Base-by-base conservation (phyloP, 2,797 vertebrate species). In the Platyrinchus mystaceus region DNA sequence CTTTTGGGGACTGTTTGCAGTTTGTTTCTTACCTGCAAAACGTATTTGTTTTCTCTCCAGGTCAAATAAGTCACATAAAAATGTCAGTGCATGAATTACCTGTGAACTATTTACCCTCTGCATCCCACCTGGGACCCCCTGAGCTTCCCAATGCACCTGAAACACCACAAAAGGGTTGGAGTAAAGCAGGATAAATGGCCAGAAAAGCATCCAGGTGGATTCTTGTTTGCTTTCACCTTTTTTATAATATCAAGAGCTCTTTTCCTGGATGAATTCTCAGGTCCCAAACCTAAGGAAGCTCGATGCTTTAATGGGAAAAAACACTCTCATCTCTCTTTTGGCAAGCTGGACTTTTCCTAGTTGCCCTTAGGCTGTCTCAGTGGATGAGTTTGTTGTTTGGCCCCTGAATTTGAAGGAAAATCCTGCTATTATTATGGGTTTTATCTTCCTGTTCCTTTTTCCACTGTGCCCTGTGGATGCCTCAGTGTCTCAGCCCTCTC, bases 31-130 rank as follows among this genome's bases (percentile, higher is more conserved):
- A 10, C 55, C 39, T 28, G 44, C 66, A 86, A 86, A 92, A 76
- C 58, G 10, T 73, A 69, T 95, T 94, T 94, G 69, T 87, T 94
- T 89, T 96, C 62, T 67, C 76, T 78, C 27, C 6, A 1, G 68
- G 90, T 95, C 90, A 93, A 73, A 73, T 52, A 73, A 75, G 19
- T 56, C 62, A 43, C 52, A 66, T 86, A 82, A 84, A 97, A 88
- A 78, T n/a, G 69, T 85, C 93, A 89, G 53, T 14, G 64, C 12
- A 39, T n/a, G 62, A 89, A 68, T 87, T 93, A 89, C 92, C 92
- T 89, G 84, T 69, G 87, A 95, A 81, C 55, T 92, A 2, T 95
- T 95, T 90, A 49, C 76, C 50, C 58, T 5, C 44, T 2, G 3
- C 30, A 37, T 27, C 83, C 50, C 70, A 59, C 49, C 53, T 30